Base-by-base conservation (phyloP, 1,140 invertebrate species). In the Drosophila albomicans region DNA sequence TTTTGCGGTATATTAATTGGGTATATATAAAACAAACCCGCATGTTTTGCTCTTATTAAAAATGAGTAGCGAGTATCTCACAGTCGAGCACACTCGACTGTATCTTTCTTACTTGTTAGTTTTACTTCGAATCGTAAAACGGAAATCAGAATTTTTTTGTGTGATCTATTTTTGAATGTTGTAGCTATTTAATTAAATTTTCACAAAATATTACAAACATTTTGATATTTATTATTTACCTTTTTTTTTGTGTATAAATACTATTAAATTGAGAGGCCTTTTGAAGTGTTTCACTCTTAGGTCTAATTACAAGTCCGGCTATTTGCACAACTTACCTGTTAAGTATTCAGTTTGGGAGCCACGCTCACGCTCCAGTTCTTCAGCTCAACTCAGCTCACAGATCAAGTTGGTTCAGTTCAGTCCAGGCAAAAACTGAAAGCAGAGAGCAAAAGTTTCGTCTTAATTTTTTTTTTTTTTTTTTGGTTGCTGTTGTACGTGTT, bases 261-360 rank as follows among this genome's bases (percentile, higher is more conserved):
- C 25, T 41, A 64, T 66, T 61, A 11, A 56, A 46, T 67, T 73
- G 10, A 20, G 32, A 32, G 46, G 11, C n/a, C 13, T 48, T 49
- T 25, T 69, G 10, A 62, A 46, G 65, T 57, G 58, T 63, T 74
- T 54, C 5, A 28, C 56, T 79, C 56, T 82, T 66, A 61, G 56
- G 41, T 64, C 66, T 87, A 87, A 82, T 79, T 88, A 70, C 68
- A 62, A 74, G 71, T 69, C 63, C 63, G 74, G 73, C 71, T 84
- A 70, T 84, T 87, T 80, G 52, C 65, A 20, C 80, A 87, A 87
- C 78, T 87, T 84, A 87, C 84, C 82, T 87, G 62, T 74, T 88
- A 65, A 65, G 63, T 56, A 70, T 88, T 88, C 79, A 87, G 84
- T 84, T 88, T 82, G 63, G 41, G 45, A 52, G 66, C 79, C 72